These are phyloP conservation scores for Gobio occitaniae DNA, from an alignment of 2,797 vertebrate genomes.

Conservation along the genomic window DNA sequence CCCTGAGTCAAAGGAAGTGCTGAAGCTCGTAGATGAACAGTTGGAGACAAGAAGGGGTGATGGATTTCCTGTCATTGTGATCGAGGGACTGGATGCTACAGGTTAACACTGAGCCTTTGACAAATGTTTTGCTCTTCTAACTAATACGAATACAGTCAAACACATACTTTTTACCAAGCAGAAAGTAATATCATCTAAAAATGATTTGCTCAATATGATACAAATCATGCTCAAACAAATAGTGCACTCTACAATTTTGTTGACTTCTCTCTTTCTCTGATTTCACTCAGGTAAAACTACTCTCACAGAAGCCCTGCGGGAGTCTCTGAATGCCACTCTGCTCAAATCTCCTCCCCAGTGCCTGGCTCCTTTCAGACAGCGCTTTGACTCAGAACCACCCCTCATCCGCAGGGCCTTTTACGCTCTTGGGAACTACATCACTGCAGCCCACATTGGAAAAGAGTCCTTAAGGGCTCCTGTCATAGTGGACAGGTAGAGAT, in stretches of 20 bases:
- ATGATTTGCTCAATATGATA: too few relatives aligned
- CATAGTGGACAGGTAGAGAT: slow-evolving; percentile 89
- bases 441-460: slow-evolving; percentile 84
- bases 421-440: slow-evolving; percentile 92
- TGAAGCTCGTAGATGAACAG: slow-evolving; percentile 78
- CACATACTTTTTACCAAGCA: background rate
- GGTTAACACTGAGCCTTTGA: slow-evolving; percentile 75
- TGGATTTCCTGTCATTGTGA: slow-evolving; percentile 84
- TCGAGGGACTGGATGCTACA: slow-evolving; percentile 94
- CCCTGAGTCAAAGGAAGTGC: slow-evolving; percentile 83
- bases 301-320: slow-evolving; percentile 83
- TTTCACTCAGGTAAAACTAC: slow-evolving; percentile 88
- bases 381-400: slow-evolving; percentile 86
- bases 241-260: background rate
- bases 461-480: slow-evolving; percentile 81
- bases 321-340: slow-evolving; percentile 79
- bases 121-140: background rate
- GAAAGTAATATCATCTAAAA: background rate
- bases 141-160: background rate
- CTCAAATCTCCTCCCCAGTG: slow-evolving; percentile 86
- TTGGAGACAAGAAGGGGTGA: slow-evolving; percentile 71
- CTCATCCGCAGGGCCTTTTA: slow-evolving; percentile 93
- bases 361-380: slow-evolving; percentile 84
- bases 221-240: background rate
- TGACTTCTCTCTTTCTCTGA: background rate